phyloP scores from a whole-genome alignment of 2,797 vertebrate genomes.

The Sternotherus odoratus region DNA sequence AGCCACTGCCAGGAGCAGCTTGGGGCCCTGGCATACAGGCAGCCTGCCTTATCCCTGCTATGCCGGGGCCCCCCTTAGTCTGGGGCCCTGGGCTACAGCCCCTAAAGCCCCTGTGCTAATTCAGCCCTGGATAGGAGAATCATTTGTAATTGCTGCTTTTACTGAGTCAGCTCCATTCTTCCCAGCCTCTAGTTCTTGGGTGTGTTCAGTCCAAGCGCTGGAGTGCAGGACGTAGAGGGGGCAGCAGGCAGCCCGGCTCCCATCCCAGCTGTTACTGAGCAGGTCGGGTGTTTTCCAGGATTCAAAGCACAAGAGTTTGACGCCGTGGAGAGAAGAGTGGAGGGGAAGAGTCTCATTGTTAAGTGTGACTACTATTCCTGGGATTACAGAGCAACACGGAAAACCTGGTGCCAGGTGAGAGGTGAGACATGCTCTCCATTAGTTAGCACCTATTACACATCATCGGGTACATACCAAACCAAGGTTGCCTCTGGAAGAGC shows the following conservation, averaged over 20 bases:
- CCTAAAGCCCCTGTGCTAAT: too few relatives aligned
- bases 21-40: not conserved
- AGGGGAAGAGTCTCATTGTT: not conserved
- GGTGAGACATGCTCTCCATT: accelerated
- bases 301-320: accelerated
- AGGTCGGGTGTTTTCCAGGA: not conserved
- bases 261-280: not conserved
- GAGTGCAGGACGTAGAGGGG: not conserved
- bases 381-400: accelerated
- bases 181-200: not conserved
- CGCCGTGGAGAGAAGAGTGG: accelerated
- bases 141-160: not conserved
- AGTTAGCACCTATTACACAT: accelerated
- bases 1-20: too few relatives aligned
- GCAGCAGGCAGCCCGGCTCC: not conserved
- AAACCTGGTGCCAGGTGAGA: not conserved
- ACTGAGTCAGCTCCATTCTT: not conserved
- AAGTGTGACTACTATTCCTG: accelerated
- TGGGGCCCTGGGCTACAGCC: accelerated
- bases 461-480: accelerated
- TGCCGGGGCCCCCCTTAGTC: too few relatives aligned
- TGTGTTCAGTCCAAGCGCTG: not conserved
- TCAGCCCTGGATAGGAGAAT: too few relatives aligned
- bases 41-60: not conserved
- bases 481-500: not conserved